Base-by-base conservation (phyloP, 2,797 vertebrate species). In the Babyrousa celebensis region DNA sequence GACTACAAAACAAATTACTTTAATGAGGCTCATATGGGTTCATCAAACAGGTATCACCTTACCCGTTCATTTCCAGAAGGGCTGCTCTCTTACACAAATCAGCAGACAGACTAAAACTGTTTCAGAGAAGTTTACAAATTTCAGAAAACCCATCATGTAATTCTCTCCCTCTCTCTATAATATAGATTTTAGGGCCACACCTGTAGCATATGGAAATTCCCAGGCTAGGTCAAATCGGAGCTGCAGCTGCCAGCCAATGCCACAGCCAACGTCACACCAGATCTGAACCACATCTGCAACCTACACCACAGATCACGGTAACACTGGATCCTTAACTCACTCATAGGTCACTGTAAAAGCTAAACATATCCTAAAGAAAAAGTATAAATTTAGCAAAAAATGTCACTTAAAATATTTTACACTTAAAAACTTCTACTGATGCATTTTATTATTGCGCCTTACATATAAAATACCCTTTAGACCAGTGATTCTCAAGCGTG, bases 401-500 rank as follows among this genome's bases (percentile, higher is more conserved):
- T 60, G 4, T 71, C 95, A 88, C 77, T 58, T 93, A 68, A 88
- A 93, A 88, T 20, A 70, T 68, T 93, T 89, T 89, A 87, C 3
- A 93, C n/a, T 77, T 80, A 58, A 82, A 84, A 71, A 67, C 32
- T 16, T 16, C 82, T 78, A 96, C 54, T 36, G 36, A 36, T 36
- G 36, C 36, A 36, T 36, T 56, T 70, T 96, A 54, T 72, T n/a
- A 89, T 8, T 63, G 54, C 3, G 29, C 12, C 23, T 84, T 70
- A 84, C 21, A 27, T 56, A 56, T 79, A 68, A 92, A 68, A 84
- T 11, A 90, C 12, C 10, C 7, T 84, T 78, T 77, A 80, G 58
- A 71, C 43, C 23, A 67, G 52, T 67, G n/a, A 17, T 60, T 84
- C 62, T 79, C 60, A 23, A 43, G 36, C 4, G 20, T 67, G 23